Base-by-base conservation (phyloP, 1,140 invertebrate species). In the Cephus cinctus region DNA sequence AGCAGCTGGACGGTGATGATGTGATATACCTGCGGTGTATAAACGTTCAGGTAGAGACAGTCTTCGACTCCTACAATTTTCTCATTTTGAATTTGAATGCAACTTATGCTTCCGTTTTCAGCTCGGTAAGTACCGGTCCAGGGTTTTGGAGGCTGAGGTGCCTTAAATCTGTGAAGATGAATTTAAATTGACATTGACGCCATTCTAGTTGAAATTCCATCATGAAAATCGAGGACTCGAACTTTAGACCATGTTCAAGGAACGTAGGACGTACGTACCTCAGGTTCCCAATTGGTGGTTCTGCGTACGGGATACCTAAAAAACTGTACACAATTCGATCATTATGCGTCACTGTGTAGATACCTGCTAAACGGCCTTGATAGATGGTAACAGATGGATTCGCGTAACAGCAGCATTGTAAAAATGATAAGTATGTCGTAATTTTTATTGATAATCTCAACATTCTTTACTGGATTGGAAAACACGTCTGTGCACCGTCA, bases 31-130 rank as follows among this genome's bases (percentile, higher is more conserved):
- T 63, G 51, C 16, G 83, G 83, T 25, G 78, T 65, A 65, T 83
- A 85, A 12, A 86, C 75, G 56, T 85, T 85, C 9, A 85, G 57
- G 53, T 80, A 84, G 0, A 85, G 65, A 52, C 84, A 86, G 60
- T 86, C 82, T 61, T 85, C 83, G 2, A 54, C 30, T 9, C 75
- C 76, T 31, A 53, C 15, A 8, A 58, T 11, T 4, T 27, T 30
- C 34, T 30, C 41, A 38, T 48, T 12, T 18, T 22, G 18, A 8
- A 40, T 8, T 27, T 56, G 56, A 2, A 47, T 46, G 36, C 56
- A 59, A 14, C 14, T 16, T 35, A 20, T 35, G 19, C 27, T 44
- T 20, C 50, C 47, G 5, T 3, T 43, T 11, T 40, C 42, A 0
- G 58, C 62, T 35, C 50, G 30, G 15, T 52, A 47, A 14, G 55